Conservation (phyloP, 2,797 vertebrate genomes). For the Ambastaia sidthimunki region DNA sequence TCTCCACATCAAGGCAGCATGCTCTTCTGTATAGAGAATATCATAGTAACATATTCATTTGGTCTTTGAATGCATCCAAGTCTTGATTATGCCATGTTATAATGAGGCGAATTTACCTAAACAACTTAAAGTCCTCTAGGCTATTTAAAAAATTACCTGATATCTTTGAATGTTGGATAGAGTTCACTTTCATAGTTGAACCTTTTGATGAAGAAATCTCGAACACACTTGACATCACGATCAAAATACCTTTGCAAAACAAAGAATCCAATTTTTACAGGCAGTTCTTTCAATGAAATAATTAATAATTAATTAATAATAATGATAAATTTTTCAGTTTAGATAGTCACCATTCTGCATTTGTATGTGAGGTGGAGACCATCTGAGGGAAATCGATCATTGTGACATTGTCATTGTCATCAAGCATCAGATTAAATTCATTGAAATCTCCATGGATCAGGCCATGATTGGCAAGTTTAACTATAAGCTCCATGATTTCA, state of each 20-base stretch:
- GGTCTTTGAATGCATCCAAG: not conserved
- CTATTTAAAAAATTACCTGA: conserved; percentile 79
- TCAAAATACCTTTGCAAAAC: conserved; percentile 90
- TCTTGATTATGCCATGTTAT: not conserved
- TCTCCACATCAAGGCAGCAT: conserved; percentile 87
- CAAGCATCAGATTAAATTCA: conserved; percentile 96
- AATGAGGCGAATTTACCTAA: not conserved
- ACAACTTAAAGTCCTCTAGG: not conserved
- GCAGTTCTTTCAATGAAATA: not conserved
- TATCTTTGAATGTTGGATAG: conserved; percentile 89
- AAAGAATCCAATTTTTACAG: conserved; percentile 1
- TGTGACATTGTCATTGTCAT: conserved; percentile 88
- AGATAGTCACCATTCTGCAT: conserved; percentile 89
- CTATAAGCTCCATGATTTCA: conserved; percentile 95
- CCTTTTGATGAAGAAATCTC: conserved; percentile 90
- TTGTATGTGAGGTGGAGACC: conserved; percentile 93
- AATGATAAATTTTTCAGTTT: not conserved
- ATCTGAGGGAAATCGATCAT: conserved; percentile 99
- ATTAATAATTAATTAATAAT: not conserved
- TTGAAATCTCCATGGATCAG: conserved; percentile 98
- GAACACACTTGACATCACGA: conserved; percentile 93
- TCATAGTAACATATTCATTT: not conserved
- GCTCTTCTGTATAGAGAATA: conserved; percentile 76
- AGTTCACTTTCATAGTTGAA: conserved; percentile 93
- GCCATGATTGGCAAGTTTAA: conserved; percentile 93